phyloP scores from a whole-genome alignment of 2,113 vertebrate species.

The Callorhinus ursinus region DNA sequence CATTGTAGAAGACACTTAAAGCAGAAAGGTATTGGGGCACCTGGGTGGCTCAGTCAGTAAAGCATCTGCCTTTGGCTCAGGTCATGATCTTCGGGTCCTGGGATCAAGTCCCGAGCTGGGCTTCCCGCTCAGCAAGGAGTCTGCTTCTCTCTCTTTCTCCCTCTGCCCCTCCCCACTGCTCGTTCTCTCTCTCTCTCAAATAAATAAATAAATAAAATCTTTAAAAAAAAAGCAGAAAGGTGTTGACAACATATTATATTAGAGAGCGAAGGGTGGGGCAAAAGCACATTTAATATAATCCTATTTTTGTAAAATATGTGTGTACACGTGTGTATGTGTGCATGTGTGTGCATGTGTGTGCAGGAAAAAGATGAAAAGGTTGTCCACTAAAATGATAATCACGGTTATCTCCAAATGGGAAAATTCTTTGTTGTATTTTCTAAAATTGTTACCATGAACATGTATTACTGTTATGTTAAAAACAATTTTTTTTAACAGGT shows the following conservation, averaged over 20 bases:
- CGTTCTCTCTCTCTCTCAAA: no score
- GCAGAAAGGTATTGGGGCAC: background rate
- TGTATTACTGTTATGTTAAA: background rate
- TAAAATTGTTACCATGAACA: background rate
- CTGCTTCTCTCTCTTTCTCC: no score
- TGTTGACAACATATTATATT: slow-evolving; percentile 18
- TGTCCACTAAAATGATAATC: slow-evolving; percentile 25
- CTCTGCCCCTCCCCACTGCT: no score
- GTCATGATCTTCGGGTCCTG: no score
- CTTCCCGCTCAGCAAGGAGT: no score
- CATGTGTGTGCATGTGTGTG: background rate
- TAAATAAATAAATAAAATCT: no score
- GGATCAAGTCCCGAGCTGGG: no score
- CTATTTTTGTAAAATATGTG: slow-evolving; percentile 38
- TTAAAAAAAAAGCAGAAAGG: background rate
- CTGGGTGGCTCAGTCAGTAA: no score
- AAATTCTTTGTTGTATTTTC: slow-evolving; percentile 12
- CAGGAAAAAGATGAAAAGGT: background rate
- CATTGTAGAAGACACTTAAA: slow-evolving; percentile 25
- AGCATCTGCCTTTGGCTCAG: no score
- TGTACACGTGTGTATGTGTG: background rate
- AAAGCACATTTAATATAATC: background rate
- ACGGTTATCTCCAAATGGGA: background rate
- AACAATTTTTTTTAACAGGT: background rate
- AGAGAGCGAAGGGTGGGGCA: background rate